These are phyloP conservation scores for Lymantria monacha DNA, from an alignment of 2,888 invertebrate genomes.

Conservation along the genomic window DNA sequence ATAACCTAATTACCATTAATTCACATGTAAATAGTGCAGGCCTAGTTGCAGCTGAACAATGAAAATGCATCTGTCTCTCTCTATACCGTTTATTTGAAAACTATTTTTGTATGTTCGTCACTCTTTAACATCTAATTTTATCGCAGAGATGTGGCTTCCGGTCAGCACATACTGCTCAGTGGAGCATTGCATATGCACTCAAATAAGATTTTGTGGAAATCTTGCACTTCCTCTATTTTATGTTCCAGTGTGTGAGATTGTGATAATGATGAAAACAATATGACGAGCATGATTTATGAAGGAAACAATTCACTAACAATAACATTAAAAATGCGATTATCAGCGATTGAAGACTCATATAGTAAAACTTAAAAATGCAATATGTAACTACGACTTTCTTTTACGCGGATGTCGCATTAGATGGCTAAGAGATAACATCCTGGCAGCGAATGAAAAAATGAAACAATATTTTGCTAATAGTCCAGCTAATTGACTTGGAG, in stretches of 20 bases:
- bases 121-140: constrained; percentile 69
- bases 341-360: no score
- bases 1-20: constrained; percentile 50
- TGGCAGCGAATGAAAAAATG: no score
- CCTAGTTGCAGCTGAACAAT: constrained; percentile 33
- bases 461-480: no score
- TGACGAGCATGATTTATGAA: no score
- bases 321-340: no score
- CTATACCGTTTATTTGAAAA: constrained; percentile 27
- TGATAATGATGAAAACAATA: no score
- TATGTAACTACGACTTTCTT: no score
- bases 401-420: no score
- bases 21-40: constrained; percentile 42
- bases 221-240: constrained; percentile 35
- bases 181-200: constrained; percentile 49
- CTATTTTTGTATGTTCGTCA: constrained; percentile 49
- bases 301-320: no score
- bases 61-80: constrained; percentile 40
- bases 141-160: constrained; percentile 70
- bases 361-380: no score
- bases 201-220: constrained; percentile 50
- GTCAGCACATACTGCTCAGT: constrained; percentile 49
- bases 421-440: no score
- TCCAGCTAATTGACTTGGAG: no score
- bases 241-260: neutral